Base-by-base conservation (phyloP, 2,888 invertebrate species). In the Trachelus tabidus region DNA sequence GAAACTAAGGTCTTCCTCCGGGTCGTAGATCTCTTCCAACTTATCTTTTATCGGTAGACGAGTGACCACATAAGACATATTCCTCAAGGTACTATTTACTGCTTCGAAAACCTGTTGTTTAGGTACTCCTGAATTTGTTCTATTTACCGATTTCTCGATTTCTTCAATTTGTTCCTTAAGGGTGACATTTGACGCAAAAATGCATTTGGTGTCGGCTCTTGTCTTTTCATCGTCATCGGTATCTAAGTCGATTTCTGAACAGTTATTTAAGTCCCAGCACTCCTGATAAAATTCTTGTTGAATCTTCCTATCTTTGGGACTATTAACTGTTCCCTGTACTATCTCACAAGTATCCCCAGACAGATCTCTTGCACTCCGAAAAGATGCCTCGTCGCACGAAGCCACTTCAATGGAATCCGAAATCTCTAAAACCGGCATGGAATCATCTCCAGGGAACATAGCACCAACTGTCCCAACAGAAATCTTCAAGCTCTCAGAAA, bases 1-100 rank as follows among this genome's bases (percentile, higher is more conserved):
- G 78, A 89, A 89, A 79, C 83, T 84, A 35, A 76, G 75, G 77
- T 71, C 80, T 40, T 79, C 80, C 77, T 75, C 75, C 68, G 74
- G 75, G 34, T 78, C 23, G 56, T 56, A 56, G 23, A 56, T 56
- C 23, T 56, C 56, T 2, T 56, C 56, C 9, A 56, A 56, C 2
- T 9, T 56, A 56, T 56, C 56, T 23, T 56, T 9, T 23, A 56
- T 56, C 23, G 56, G 56, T 9, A 56, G 0, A 56, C 56, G 56
- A 56, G 56, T 56, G 56, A 56, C 23, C 56, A 23, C 56, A 56
- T 56, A 56, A 23, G 56, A 56, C 56, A 56, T 56, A 23, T 56
- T 23, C 9, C 56, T 56, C 23, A 23, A 9, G 23, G 56, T 23
- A 56, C 23, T 56, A 56, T 56, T 56, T 56, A 56, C 56, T 56